Evolutionary conservation across 2,797 vertebrate species (phyloP).

Genomic region (Argya squamiceps): DNA sequence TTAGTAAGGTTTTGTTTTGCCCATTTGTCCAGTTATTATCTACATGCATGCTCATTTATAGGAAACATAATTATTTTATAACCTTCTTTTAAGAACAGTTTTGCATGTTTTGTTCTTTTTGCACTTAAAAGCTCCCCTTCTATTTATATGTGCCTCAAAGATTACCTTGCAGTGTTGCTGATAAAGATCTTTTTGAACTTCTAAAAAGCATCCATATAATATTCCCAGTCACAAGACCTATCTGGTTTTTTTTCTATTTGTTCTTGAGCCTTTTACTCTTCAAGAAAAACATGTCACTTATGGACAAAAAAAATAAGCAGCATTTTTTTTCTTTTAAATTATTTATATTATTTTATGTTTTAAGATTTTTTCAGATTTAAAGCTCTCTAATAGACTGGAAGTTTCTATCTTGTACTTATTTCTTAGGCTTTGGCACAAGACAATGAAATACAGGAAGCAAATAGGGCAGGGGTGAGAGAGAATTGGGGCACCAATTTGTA

Average conservation of each 20-base stretch:
- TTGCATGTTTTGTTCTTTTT: neutral
- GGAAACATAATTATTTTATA: neutral
- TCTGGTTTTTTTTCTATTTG: neutral
- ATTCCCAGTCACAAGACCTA: neutral
- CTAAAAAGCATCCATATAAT: neutral
- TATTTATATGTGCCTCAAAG: neutral
- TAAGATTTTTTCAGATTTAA: neutral
- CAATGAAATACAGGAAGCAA: slow-evolving; percentile 14
- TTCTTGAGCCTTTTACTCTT: neutral
- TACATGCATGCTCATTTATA: neutral
- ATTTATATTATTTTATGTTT: neutral
- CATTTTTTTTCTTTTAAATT: neutral
- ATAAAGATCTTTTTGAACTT: neutral
- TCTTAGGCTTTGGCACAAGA: neutral
- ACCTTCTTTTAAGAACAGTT: neutral
- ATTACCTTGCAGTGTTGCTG: neutral
- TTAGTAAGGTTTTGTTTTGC: neutral
- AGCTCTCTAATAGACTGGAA: neutral
- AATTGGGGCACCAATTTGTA: slow-evolving; percentile 47
- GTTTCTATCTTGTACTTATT: neutral
- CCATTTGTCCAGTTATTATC: neutral
- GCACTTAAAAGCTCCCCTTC: neutral
- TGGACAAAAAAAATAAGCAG: neutral
- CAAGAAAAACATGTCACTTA: neutral
- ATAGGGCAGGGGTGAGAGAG: neutral